Evolutionary conservation across 37 sponge, comb jelly and placozoan genomes (phyloP).

Genomic region (Agelas oroides): DNA sequence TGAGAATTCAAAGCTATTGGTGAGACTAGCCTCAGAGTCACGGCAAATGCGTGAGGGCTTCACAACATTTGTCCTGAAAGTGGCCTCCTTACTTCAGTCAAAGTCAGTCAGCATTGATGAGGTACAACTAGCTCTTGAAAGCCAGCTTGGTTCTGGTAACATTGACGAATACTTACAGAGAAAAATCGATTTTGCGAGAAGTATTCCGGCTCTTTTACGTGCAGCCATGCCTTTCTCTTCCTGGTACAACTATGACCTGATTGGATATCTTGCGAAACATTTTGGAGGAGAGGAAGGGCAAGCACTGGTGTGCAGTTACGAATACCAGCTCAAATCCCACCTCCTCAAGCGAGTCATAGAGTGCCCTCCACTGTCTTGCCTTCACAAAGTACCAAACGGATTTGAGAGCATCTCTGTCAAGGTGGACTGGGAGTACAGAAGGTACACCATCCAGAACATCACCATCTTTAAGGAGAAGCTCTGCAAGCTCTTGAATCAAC

Average conservation of each 20-base stretch:
- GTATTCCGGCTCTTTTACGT: neutral
- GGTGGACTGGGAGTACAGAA: neutral
- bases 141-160: neutral
- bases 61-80: neutral
- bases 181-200: neutral
- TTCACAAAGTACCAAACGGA: neutral
- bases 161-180: neutral
- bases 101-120: neutral
- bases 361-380: conserved; percentile 1
- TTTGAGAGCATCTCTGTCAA: neutral
- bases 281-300: conserved; percentile 1
- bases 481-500: neutral
- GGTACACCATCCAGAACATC: neutral
- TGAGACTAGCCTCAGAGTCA: neutral
- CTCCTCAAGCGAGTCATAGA: neutral
- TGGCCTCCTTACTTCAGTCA: neutral
- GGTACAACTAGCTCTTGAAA: neutral
- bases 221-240: conserved; percentile 6
- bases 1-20: neutral
- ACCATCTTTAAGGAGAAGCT: conserved; percentile 5
- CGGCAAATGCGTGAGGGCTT: neutral
- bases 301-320: neutral
- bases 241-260: conserved; percentile 23
- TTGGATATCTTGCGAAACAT: neutral
- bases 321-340: neutral